These are phyloP conservation scores for Melanotaenia nigrans DNA, from an alignment of 2,797 vertebrate genomes.

Conservation along the genomic window DNA sequence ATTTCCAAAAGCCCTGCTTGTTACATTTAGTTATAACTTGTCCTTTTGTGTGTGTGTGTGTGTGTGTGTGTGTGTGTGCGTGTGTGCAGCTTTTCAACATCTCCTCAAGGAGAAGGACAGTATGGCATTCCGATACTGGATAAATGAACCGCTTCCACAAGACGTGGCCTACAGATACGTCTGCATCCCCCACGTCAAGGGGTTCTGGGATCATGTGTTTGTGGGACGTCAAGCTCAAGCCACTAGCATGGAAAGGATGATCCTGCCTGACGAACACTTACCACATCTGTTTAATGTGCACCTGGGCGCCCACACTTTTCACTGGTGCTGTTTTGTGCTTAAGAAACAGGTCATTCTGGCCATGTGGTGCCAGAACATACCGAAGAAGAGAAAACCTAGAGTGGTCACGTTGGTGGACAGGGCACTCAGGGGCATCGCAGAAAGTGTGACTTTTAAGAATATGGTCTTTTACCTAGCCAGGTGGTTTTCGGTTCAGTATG, in stretches of 20 bases:
- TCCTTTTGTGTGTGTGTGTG: too few species aligned
- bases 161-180: neutral
- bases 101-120: neutral
- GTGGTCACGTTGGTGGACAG: too few species aligned
- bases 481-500: too few species aligned
- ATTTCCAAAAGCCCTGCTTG: too few species aligned
- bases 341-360: slow-evolving; percentile 1
- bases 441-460: too few species aligned
- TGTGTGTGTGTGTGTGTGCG: too few species aligned
- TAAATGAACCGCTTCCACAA: neutral
- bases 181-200: neutral
- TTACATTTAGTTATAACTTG: too few species aligned
- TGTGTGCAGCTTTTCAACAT: neutral
- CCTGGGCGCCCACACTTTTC: neutral
- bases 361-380: neutral
- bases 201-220: neutral
- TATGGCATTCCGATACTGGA: neutral
- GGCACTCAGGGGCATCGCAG: too few species aligned
- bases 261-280: neutral
- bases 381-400: too few species aligned
- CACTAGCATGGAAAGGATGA: neutral
- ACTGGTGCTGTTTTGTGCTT: slow-evolving; percentile 13
- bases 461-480: too few species aligned
- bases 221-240: neutral
- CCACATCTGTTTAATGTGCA: neutral